phyloP scores from a whole-genome alignment of 2,113 vertebrate species.

The Tetrao urogallus region DNA sequence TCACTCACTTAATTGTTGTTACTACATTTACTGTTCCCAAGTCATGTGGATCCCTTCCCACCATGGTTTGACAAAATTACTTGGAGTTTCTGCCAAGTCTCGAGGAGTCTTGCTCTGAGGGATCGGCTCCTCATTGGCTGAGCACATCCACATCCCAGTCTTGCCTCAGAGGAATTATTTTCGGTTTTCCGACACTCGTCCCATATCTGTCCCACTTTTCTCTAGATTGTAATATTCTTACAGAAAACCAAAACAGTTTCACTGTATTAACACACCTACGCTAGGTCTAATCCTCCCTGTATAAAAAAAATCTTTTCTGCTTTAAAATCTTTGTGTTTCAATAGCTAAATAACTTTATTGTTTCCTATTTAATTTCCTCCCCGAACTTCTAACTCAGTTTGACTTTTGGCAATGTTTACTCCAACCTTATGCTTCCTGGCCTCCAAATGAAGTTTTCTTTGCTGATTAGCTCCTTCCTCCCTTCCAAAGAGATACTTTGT shows the following conservation, averaged over 20 bases:
- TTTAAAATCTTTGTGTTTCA: background rate
- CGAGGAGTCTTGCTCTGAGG: background rate
- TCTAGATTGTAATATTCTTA: background rate
- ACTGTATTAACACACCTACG: background rate
- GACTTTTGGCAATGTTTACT: constrained; percentile 32
- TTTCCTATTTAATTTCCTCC: constrained; percentile 60
- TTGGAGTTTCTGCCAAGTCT: background rate
- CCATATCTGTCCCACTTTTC: background rate
- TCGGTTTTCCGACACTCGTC: constrained; percentile 27
- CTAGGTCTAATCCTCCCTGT: background rate
- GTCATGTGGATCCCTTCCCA: background rate
- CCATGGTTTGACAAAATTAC: background rate
- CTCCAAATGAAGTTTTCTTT: constrained; percentile 19
- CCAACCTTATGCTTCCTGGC: background rate
- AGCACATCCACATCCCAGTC: background rate
- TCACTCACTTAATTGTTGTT: background rate
- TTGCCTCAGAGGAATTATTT: background rate
- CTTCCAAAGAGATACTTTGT: background rate
- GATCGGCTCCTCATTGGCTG: background rate
- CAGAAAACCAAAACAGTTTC: background rate
- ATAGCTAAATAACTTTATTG: background rate
- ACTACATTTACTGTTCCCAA: constrained; percentile 22
- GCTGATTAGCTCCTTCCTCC: constrained; percentile 25
- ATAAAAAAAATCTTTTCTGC: background rate
- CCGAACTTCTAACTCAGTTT: background rate